Base-by-base conservation (phyloP, 2,888 invertebrate genomes). In the Heliconius sara region DNA sequence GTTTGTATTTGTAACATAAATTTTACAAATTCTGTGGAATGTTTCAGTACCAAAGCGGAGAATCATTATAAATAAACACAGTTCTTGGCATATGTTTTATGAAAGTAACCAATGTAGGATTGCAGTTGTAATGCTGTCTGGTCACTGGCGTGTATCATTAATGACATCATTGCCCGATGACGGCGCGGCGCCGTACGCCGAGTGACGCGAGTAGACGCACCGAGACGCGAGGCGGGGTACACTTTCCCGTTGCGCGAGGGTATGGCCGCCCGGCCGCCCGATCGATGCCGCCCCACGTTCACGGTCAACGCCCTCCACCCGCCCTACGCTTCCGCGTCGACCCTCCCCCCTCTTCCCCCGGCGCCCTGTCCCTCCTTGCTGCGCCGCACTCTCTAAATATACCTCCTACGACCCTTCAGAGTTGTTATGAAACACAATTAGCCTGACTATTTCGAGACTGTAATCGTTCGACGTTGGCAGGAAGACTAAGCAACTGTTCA, bases 261-360 rank as follows among this genome's bases (percentile, higher is more conserved):
- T 95, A 95, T 95, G 94, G 94, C 89, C 84, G 89, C 85, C 84
- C 88, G 92, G 94, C 89, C 84, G 89, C 85, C 84, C 88, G 92
- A 94, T 94, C 94, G 93, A 94, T 94, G 89, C 92, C 93, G 93
- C 93, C 93, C 93, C 93, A 93, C 91, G 94, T 95, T 95, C 95
- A 95, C 95, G 95, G 95, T 95, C 95, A 95, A 89, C 95, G 95
- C 93, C 95, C 95, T 95, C 92, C 94, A 93, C 94, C 95, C 95
- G 94, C 95, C 94, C 94, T 94, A 92, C 91, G 93, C 91, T 94
- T 94, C 94, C 95, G 94, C 93, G 93, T 94, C 92, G 65, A 89
- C 89, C 85, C 87, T 84, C 86, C 87, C 83, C 80, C 83, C 80
- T 80, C 85, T 81, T 83, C 80, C 82, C 83, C 85, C 84, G 84